These are phyloP conservation scores for Escarpia spicata DNA, from an alignment of 2,888 invertebrate genomes.

Conservation along the genomic window DNA sequence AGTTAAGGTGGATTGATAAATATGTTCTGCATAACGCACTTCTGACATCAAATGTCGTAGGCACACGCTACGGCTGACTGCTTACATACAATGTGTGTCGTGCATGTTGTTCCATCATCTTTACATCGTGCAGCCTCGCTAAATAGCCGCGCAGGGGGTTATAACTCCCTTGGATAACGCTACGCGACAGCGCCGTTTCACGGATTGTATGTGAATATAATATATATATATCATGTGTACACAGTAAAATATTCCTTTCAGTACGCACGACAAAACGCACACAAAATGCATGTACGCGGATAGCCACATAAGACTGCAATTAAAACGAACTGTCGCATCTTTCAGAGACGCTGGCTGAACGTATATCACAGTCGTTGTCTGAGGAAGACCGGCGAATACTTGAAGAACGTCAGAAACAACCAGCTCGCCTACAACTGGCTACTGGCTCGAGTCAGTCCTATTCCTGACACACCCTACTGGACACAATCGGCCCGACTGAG, in stretches of 20 bases:
- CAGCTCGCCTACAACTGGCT: constrained; percentile 38
- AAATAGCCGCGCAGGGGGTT: no score
- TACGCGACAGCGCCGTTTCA: no score
- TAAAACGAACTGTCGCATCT: constrained; percentile 13
- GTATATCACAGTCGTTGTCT: constrained; percentile 51
- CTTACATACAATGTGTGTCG: no score
- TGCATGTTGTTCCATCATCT: no score
- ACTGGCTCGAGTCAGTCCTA: constrained; percentile 28
- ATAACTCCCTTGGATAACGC: no score
- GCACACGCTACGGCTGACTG: no score
- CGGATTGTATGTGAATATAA: no score
- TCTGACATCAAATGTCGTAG: no score
- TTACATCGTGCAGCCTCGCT: no score
- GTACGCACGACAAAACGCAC: background rate
- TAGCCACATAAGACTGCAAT: background rate
- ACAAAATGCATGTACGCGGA: background rate
- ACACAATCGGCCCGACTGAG: background rate
- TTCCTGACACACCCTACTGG: constrained; percentile 23
- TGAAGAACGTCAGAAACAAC: constrained; percentile 30
- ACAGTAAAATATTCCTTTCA: background rate
- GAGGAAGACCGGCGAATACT: constrained; percentile 47
- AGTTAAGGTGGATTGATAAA: no score
- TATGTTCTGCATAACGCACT: no score
- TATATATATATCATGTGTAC: no score
- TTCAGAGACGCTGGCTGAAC: constrained; percentile 57